Evolutionary conservation across 2,888 invertebrate species (phyloP), one percentile per base, ranked within the genome.

Genomic region (Arrhopalites spinosus): DNA sequence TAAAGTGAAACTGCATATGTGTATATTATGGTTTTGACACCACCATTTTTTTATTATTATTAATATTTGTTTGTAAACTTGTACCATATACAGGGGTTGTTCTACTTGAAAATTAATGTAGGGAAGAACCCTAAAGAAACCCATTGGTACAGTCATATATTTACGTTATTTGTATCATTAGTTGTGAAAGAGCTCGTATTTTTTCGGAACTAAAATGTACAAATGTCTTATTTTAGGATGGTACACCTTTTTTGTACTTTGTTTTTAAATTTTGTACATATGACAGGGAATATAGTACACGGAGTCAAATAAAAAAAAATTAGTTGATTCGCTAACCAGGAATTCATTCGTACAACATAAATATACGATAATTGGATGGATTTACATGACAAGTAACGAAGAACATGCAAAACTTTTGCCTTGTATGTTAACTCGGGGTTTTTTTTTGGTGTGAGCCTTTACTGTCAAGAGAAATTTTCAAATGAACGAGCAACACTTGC

Each of bases 351-450:
- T 23, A 25, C 59, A 61, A 61, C 68, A 77, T 77, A 77, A 77
- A 77, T 77, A 70, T 56, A 20, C 43, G 70, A 75, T 77, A 77
- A 77, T 77, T 77, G 74, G 77, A n/a, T 59, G 36, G 43, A 66
- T 50, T 72, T 61, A 70, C 74, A 69, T 74, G 63, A 73, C 73
- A 69, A 43, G 50, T 70, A 67, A 43, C 45, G 36, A 20, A 67
- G 67, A 67, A 47, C 45, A 67, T 67, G 67, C 67, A 67, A 67
- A 67, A 36, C 43, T 67, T 67, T 67, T 25, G 20, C 17, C 64
- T 53, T 53, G 7, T 23, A 53, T 23, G 5, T 53, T 23, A 2
- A 36, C 30, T n/a, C 64, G 8, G 17, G 23, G 43, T 67, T 45
- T 17, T 47, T 17, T 67, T 20, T 67, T 56, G 56, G 56, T 5